Conservation (phyloP, 2,888 invertebrate genomes). For the Crossocerus cetratus region DNA sequence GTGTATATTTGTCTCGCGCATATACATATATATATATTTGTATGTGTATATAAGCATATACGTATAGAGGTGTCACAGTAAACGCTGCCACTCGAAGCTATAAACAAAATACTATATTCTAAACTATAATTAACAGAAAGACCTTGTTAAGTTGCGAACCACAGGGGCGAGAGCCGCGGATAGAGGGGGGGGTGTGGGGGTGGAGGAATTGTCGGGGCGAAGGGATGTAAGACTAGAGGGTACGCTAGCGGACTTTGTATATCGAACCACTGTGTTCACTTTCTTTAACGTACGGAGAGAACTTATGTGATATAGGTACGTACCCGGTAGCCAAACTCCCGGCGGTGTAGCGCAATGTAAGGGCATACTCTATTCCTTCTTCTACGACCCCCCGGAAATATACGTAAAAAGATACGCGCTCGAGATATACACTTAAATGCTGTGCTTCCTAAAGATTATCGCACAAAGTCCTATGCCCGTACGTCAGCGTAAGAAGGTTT, state of each 20-base stretch:
- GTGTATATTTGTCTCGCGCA: constrained; percentile 30
- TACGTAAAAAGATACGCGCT: not conserved
- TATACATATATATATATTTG: constrained; percentile 58
- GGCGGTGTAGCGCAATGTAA: not conserved
- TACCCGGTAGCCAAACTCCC: constrained; percentile 3
- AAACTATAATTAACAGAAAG: constrained; percentile 66
- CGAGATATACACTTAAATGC: not conserved
- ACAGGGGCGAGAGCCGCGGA: no score
- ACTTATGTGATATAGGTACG: constrained; percentile 28
- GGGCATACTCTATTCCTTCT: not conserved
- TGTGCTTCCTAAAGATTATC: constrained; percentile 17
- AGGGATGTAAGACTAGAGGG: constrained; percentile 35
- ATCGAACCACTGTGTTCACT: constrained; percentile 65
- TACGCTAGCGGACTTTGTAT: constrained; percentile 57
- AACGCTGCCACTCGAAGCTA: constrained; percentile 72
- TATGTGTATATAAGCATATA: constrained; percentile 37
- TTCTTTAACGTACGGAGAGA: constrained; percentile 36
- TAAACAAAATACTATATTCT: constrained; percentile 72
- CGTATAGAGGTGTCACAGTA: constrained; percentile 61
- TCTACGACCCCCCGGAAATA: no score
- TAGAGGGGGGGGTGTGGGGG: no score
- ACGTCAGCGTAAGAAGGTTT: not conserved
- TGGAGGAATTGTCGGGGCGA: constrained; percentile 13
- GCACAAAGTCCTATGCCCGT: constrained; percentile 6
- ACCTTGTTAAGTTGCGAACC: not conserved